phyloP scores from a whole-genome alignment of 1,140 invertebrate genomes.

The Diprion similis region DNA sequence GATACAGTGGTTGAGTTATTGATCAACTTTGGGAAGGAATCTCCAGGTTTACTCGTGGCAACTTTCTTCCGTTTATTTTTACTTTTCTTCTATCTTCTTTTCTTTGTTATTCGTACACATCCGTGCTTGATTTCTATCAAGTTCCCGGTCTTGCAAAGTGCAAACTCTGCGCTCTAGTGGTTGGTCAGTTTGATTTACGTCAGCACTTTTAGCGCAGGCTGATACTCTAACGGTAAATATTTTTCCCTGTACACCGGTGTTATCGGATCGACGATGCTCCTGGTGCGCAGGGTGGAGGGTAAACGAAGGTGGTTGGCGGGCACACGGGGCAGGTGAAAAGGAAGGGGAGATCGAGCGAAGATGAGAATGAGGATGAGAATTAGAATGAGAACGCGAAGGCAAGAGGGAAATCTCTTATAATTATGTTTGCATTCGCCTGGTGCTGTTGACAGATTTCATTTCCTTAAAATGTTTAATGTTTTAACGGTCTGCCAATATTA shows the following conservation, averaged over 20 bases:
- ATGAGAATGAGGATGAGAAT: not conserved
- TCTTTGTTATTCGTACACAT: not conserved
- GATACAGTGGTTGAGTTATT: too few relatives aligned
- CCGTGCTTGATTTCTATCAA: not conserved
- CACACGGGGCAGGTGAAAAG: not conserved
- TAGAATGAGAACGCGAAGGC: not conserved
- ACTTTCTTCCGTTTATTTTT: too few relatives aligned
- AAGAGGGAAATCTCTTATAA: not conserved
- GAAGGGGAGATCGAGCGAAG: not conserved
- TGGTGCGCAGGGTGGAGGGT: not conserved
- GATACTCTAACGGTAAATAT: not conserved
- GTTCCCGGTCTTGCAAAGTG: not conserved
- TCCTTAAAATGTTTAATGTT: conserved; percentile 14
- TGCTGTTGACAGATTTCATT: conserved; percentile 23
- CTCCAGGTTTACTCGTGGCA: not conserved
- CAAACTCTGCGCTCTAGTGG: not conserved
- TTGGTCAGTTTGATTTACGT: not conserved
- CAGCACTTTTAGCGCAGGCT: not conserved
- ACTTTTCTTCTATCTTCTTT: not conserved
- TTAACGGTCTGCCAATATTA: conserved; percentile 9
- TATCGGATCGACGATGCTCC: not conserved
- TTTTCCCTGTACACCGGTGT: not conserved
- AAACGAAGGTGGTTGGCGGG: not conserved
- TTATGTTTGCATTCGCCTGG: conserved; percentile 3
- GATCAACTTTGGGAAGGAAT: conserved; percentile 3